Evolutionary conservation across 2,888 invertebrate species (phyloP), one percentile per base, ranked within the genome.

Genomic region (Heteromyza rotundicornis): DNA sequence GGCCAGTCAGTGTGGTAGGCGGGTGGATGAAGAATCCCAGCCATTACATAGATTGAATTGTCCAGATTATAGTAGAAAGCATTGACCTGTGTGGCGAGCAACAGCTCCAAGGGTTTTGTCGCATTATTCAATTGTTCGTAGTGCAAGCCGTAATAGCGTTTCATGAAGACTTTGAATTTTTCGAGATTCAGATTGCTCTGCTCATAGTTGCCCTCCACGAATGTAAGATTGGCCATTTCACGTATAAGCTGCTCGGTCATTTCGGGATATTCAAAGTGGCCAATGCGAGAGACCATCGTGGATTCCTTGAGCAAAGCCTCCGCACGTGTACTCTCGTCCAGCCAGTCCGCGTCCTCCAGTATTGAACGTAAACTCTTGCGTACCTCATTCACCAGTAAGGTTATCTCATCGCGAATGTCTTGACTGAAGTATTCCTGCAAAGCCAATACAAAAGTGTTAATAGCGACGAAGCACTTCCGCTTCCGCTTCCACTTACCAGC

Each of bases 31-130:
- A 81, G 65, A 23, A 76, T 65, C 1, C 80, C 82, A 0, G 80
- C 80, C 77, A 79, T 74, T 0, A 82, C 75, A 62, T 77, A 77
- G 2, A 81, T 80, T 2, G 78, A 78, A 59, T 82, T 82, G 24
- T 81, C 82, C 1, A 78, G 2, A 2, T 73, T 72, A 40, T 77
- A 80, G 52, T 82, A 82, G 61, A 80, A 80, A 0, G 80, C 71
- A 60, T 82, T 82, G 1, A 77, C 77, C 57, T 80, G 77, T 56
- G 78, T 74, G 0, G 72, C 75, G 49, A 70, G 22, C 2, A 80
- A 17, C 12, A 81, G 60, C 1, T 75, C 73, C 52, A 76, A 19
- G 0, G 82, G 82, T 40, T 76, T 77, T 1, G 73, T 65, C 0
- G 62, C 65, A 12, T 68, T 61, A 1, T 68, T 47, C 2, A 71